phyloP scores from a whole-genome alignment of 2,797 vertebrate genomes.

The Sebastes melanostomus region DNA sequence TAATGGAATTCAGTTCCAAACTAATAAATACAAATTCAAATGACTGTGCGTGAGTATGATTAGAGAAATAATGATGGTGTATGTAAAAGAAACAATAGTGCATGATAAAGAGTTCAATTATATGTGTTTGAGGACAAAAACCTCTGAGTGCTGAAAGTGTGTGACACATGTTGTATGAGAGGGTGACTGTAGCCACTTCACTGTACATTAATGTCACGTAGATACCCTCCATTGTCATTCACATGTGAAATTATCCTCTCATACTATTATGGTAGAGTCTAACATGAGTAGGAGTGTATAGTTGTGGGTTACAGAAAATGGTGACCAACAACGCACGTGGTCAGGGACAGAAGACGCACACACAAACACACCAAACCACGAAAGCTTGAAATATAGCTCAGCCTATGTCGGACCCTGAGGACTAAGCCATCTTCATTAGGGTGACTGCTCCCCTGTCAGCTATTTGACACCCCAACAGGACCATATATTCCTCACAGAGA shows the following conservation, averaged over 20 bases:
- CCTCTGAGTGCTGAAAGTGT: background rate
- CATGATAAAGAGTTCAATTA: background rate
- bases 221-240: background rate
- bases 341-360: slow-evolving; percentile 6
- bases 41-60: background rate
- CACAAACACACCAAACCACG: slow-evolving; percentile 2
- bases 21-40: background rate
- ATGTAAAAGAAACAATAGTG: background rate
- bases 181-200: background rate
- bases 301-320: background rate
- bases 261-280: background rate
- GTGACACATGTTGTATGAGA: background rate
- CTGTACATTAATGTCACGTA: background rate
- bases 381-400: slow-evolving; percentile 36
- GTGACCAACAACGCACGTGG: slow-evolving; percentile 4
- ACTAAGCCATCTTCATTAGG: slow-evolving; percentile 65
- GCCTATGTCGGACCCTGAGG: slow-evolving; percentile 29
- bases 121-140: background rate
- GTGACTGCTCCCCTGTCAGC: slow-evolving; percentile 43
- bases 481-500: slow-evolving; percentile 50
- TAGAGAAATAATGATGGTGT: background rate
- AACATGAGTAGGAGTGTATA: background rate
- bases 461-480: slow-evolving; percentile 48
- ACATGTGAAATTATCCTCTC: slow-evolving; percentile 2
- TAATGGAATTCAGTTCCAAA: background rate